Conservation (phyloP, 2,888 invertebrate species). For the Cerceris ruficornis region DNA sequence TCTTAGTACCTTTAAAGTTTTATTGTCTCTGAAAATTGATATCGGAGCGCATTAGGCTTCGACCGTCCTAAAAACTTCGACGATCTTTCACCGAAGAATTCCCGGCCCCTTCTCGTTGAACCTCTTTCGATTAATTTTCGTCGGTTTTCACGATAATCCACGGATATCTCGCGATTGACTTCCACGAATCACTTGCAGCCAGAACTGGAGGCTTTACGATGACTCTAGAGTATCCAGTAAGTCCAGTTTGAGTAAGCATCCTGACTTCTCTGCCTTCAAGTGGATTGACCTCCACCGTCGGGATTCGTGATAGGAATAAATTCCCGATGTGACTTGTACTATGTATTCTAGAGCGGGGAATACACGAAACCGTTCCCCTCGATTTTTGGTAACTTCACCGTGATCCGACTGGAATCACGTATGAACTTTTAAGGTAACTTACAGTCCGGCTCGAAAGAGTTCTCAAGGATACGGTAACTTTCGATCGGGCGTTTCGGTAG, state of each 20-base stretch:
- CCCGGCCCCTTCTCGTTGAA: neutral
- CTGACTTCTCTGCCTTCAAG: slow-evolving; percentile 44
- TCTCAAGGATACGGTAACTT: neutral
- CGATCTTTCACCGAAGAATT: neutral
- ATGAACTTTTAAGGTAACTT: slow-evolving; percentile 3
- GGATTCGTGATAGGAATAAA: slow-evolving; percentile 64
- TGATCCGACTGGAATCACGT: slow-evolving; percentile 6
- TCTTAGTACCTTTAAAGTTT: no score
- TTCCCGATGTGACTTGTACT: slow-evolving; percentile 23
- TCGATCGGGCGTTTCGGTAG: no score
- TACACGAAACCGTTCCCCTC: slow-evolving; percentile 18
- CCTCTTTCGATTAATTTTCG: slow-evolving; percentile 24
- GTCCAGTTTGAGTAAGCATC: slow-evolving; percentile 60
- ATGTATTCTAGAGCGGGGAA: slow-evolving; percentile 8
- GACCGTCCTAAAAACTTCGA: no score
- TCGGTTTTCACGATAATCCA: slow-evolving; percentile 5
- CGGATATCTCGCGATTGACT: slow-evolving; percentile 38
- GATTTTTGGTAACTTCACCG: slow-evolving; percentile 15
- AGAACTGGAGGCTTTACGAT: slow-evolving; percentile 36
- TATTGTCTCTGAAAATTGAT: neutral
- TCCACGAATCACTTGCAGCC: slow-evolving; percentile 41
- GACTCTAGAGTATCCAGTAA: slow-evolving; percentile 47
- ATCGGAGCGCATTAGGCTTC: no score
- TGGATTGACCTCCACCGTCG: slow-evolving; percentile 55
- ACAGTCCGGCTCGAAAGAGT: neutral